Percentiles rank a stretch among this genome's conserved stretches.
Conservation (phyloP, 1,140 invertebrate species). For the Homalodisca vitripennis region DNA sequence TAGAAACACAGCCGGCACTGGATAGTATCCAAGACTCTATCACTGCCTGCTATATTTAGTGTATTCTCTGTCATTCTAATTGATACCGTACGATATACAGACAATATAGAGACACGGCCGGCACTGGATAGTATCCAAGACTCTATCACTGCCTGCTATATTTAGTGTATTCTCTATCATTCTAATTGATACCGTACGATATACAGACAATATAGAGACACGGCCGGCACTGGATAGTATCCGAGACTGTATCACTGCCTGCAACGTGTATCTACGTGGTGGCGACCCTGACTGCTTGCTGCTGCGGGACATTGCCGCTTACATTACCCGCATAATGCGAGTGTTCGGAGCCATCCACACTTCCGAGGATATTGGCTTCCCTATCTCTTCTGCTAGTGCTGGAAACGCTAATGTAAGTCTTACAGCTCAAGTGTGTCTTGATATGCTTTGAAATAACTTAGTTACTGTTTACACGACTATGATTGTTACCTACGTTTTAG, state of each 20-base stretch:
- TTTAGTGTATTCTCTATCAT: too few species aligned
- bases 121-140: conserved; percentile 82
- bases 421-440: too few species aligned
- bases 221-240: conserved; percentile 78
- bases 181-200: conserved; percentile 29
- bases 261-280: conserved; percentile 83
- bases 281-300: conserved; percentile 55
- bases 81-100: too few species aligned
- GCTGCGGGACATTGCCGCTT: conserved; percentile 67
- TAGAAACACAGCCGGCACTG: conserved; percentile 86
- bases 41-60: too few species aligned
- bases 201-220: conserved; percentile 93
- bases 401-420: conserved; percentile 54
- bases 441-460: too few species aligned
- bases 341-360: conserved; percentile 85
- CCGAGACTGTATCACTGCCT: conserved; percentile 74
- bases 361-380: conserved; percentile 77
- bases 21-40: conserved; percentile 84
- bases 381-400: conserved; percentile 51
- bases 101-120: conserved; percentile 92
- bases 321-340: conserved; percentile 83
- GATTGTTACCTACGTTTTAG: too few species aligned
- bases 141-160: conserved; percentile 69
- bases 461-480: too few species aligned
- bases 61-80: too few species aligned